Evolutionary conservation across 2,888 invertebrate species (phyloP), one percentile per base, ranked within the genome.

Genomic region (Carterocephalus palaemon): DNA sequence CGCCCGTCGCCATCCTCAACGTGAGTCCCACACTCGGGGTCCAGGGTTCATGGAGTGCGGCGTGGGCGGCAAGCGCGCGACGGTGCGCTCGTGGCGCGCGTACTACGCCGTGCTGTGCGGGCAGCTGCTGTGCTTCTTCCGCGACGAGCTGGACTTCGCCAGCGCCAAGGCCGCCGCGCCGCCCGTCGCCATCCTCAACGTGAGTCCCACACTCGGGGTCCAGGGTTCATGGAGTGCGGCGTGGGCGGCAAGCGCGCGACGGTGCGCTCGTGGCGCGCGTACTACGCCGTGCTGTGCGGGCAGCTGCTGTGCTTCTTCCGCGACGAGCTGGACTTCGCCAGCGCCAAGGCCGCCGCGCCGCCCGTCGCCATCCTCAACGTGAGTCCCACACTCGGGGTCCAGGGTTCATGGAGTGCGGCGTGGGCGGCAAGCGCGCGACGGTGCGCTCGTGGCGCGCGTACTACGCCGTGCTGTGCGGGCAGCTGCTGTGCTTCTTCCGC

Each of bases 241-340:
- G n/a, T n/a, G n/a, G n/a, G n/a, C n/a, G n/a, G n/a, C n/a, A n/a
- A n/a, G 79, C 93, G 95, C 56, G 97, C 99, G 0, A 94, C 98
- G 0, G 95, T 98, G 3, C 90, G 99, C 3, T 95, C 97, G 0
- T 99, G 99, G 99, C 97, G 98, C 65, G 91, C 90, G 42, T 96
- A 95, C 85, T 96, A 98, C 81, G 94, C 96, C 0, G 98, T 98
- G 42, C 89, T 99, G 13, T 99, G 98, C 71, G 99, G 99, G 0
- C 99, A 99, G 73, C 86, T 98, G 60, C 86, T 99, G 39, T 98
- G 98, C 85, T 99, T 99, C 92, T 99, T 99, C 89, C 94, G 97
- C 69, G 97, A 98, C 71, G 94, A 95, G 67, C 92, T 93, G 57
- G 97, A 97, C 79, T 98, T 97, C 83, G 89, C 91, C 49, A 92